phyloP scores from a whole-genome alignment of 2,113 vertebrate genomes.

The Pygoscelis adeliae region DNA sequence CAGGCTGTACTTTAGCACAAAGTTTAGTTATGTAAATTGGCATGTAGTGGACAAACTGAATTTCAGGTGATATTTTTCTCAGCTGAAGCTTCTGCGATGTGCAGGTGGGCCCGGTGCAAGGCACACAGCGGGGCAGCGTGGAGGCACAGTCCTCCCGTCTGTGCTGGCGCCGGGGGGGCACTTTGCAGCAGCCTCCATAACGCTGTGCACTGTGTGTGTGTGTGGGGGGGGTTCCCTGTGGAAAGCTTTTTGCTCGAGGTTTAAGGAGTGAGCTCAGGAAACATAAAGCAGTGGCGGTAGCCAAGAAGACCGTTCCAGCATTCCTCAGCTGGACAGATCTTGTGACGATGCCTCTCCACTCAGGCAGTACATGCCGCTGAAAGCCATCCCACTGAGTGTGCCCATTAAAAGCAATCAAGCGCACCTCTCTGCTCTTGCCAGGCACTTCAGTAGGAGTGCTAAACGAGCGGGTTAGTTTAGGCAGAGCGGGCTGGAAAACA shows the following conservation, averaged over 20 bases:
- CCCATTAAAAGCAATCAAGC: not conserved
- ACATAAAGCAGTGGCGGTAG: rapidly evolving
- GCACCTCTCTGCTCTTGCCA: not conserved
- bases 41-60: not conserved
- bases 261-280: not conserved
- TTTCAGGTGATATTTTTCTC: not conserved
- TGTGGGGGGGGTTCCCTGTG: rapidly evolving
- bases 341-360: rapidly evolving
- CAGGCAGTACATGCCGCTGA: not conserved
- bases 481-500: not conserved
- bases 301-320: not conserved
- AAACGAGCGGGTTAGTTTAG: not conserved
- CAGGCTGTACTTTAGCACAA: not conserved
- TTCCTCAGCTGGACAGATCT: not conserved
- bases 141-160: not conserved
- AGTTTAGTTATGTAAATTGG: not conserved
- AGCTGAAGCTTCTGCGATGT: not conserved
- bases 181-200: not conserved
- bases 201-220: rapidly evolving
- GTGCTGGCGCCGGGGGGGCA: rapidly evolving
- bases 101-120: not conserved
- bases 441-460: not conserved
- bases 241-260: not conserved
- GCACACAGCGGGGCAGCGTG: rapidly evolving
- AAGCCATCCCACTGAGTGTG: not conserved